These are phyloP conservation scores for Enteromius thamalakanensis DNA, from an alignment of 2,797 vertebrate species.

Conservation along the genomic window DNA sequence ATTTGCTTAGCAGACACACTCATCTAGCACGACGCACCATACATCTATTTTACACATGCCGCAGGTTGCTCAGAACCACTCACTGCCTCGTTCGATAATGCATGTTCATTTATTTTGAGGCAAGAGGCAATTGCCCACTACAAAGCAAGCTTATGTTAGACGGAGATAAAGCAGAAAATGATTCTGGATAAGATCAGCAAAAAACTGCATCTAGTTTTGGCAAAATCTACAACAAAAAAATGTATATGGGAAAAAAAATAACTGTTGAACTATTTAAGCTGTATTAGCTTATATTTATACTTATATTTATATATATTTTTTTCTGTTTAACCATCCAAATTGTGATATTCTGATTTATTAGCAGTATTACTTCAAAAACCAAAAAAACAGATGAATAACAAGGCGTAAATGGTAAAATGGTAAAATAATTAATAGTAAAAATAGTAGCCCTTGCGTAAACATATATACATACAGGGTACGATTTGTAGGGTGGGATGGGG, in stretches of 20 bases:
- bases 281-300: too few relatives aligned
- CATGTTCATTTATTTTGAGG: not conserved
- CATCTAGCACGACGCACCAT: conserved; percentile 65
- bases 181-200: not conserved
- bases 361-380: too few relatives aligned
- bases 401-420: not conserved
- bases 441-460: too few relatives aligned
- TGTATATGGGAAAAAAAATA: too few relatives aligned
- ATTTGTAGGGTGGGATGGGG: too few relatives aligned
- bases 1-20: conserved; percentile 66
- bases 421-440: too few relatives aligned
- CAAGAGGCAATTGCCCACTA: not conserved
- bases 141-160: not conserved
- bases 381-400: too few relatives aligned
- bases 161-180: not conserved
- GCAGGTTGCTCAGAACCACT: conserved; percentile 47
- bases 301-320: too few relatives aligned
- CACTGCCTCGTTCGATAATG: conserved; percentile 13
- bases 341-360: too few relatives aligned
- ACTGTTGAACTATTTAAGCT: too few relatives aligned
- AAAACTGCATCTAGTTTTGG: not conserved
- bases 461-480: too few relatives aligned
- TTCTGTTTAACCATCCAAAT: too few relatives aligned
- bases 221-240: not conserved
- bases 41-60: conserved; percentile 51